Base-by-base conservation (phyloP, 2,888 invertebrate species). In the Callinectes sapidus region DNA sequence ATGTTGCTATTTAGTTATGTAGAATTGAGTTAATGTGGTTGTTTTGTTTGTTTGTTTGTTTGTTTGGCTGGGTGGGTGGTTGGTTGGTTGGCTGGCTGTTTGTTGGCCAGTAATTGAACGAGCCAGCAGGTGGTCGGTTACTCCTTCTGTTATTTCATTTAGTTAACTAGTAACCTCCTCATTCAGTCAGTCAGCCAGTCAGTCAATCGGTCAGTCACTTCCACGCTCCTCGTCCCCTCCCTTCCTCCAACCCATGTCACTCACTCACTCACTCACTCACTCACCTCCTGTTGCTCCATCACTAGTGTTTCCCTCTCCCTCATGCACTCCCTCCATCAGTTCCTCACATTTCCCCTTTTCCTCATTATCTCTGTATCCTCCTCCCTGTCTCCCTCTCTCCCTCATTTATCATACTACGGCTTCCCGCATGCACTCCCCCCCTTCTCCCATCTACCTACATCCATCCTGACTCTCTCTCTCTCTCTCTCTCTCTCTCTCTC, bases 351-450 rank as follows among this genome's bases (percentile, higher is more conserved):
- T 23, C 13, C 42, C 42, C 87, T 32, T n/a, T 87, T 48, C 14
- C n/a, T 89, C 71, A 93, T n/a, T 93, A 32, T 90, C 77, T 85
- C 35, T 86, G 14, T 39, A 16, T 42, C 85, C 16, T 23, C 32
- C 85, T 35, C 18, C 6, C 14, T 35, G 16, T 86, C 42, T 85
- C 85, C 13, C 18, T 23, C 42, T 85, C 35, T 23, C 86, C 32
- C 42, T 23, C 86, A 86, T 23, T 86, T 86, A 32, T 23, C 42
- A 18, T 61, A 16, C 61, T 2, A 61, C 61, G 16, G 61, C 61
- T 61, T 81, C 35, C 81, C 32, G 35, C 81, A 23, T 35, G 32
- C 32, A 35, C 86, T 23, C 86, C 39, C 8, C 42, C 18, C 86
- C 18, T 14, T 35, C 42, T 28, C 32, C 10, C 10, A 1, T 81